Evolutionary conservation across 2,113 vertebrate genomes (phyloP).

Genomic region (Pluvianellus socialis): DNA sequence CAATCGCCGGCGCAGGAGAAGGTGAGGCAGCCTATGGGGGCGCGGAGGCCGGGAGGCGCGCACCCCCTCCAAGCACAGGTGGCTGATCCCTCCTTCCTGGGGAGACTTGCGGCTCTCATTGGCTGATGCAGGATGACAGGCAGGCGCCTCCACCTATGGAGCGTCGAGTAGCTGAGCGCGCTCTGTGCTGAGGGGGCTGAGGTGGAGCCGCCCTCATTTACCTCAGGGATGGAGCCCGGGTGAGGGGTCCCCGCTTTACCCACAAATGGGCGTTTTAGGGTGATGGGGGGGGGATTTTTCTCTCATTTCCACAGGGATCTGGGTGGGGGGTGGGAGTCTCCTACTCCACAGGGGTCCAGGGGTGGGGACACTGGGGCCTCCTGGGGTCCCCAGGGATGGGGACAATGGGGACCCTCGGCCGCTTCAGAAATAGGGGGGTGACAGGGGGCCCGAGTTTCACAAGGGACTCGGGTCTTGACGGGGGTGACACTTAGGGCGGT

Average conservation of each 20-base stretch:
- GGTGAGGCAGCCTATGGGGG: background rate
- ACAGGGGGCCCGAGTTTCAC: background rate
- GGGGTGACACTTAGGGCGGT: no score
- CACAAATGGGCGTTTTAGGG: no score
- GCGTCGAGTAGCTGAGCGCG: background rate
- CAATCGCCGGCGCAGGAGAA: fast-evolving
- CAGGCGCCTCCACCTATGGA: background rate
- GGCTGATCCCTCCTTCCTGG: background rate
- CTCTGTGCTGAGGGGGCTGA: background rate
- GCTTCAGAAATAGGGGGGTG: background rate
- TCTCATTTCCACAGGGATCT: background rate
- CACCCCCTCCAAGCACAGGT: fast-evolving
- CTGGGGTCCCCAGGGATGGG: background rate
- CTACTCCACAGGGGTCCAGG: fast-evolving
- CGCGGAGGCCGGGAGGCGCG: fast-evolving
- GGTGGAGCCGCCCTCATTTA: fast-evolving
- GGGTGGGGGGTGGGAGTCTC: background rate
- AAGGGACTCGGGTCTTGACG: background rate
- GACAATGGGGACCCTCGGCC: background rate
- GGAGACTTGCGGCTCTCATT: fast-evolving
- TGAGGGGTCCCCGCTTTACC: background rate
- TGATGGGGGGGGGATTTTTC: no score
- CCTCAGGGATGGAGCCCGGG: background rate
- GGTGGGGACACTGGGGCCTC: no score
- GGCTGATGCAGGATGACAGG: fast-evolving